Conservation (phyloP, 2,113 vertebrate genomes). For the Lepisosteus osseus region DNA sequence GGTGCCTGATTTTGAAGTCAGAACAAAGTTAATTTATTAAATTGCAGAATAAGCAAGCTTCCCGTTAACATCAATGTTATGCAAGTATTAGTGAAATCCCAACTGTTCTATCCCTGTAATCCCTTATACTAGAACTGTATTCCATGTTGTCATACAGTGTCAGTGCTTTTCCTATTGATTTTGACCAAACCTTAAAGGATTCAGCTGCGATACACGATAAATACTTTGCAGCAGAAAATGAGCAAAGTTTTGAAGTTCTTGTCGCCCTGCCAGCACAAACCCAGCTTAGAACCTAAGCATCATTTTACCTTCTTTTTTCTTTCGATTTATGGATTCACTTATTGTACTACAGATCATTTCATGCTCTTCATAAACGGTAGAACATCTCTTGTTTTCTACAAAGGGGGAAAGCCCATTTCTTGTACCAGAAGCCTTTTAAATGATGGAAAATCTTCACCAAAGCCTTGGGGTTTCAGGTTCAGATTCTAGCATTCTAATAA, state of each 20-base stretch:
- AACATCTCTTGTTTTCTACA: neutral
- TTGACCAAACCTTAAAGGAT: neutral
- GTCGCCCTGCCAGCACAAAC: neutral
- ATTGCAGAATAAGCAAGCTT: too few species aligned
- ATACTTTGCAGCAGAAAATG: constrained; percentile 4
- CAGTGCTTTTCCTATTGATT: neutral
- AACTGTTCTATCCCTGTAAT: neutral
- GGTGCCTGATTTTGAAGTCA: too few species aligned
- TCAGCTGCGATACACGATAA: neutral
- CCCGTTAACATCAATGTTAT: neutral
- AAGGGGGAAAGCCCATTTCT: neutral
- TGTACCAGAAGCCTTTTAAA: too few species aligned
- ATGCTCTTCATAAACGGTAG: constrained; percentile 8
- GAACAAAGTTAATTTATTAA: too few species aligned
- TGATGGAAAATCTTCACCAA: too few species aligned
- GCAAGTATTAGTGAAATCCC: neutral
- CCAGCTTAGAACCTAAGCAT: neutral
- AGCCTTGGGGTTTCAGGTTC: too few species aligned
- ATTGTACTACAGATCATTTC: neutral
- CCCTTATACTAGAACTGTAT: neutral
- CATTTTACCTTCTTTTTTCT: neutral
- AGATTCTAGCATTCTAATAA: too few species aligned
- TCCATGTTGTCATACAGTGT: neutral
- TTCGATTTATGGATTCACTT: neutral
- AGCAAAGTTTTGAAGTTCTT: neutral